These are phyloP conservation scores for Panurus biarmicus DNA, from an alignment of 2,113 vertebrate species.

Conservation along the genomic window DNA sequence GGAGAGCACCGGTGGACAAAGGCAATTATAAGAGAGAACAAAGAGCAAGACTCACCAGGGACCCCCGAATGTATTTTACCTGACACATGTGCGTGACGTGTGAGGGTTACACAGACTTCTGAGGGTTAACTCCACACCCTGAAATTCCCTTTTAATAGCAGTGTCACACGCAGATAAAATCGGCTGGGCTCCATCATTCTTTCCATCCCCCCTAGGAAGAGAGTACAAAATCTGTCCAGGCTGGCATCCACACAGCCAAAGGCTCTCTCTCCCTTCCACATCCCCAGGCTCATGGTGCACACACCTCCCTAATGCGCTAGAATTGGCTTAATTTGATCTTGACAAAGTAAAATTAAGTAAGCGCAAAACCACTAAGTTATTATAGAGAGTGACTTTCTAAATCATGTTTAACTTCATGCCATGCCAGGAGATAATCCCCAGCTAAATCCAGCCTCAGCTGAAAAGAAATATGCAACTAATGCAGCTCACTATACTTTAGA, in stretches of 20 bases:
- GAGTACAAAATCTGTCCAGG: neutral
- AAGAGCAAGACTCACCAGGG: neutral
- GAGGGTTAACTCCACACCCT: slow-evolving; percentile 45
- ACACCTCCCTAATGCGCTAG: slow-evolving; percentile 6
- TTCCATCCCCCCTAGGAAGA: neutral
- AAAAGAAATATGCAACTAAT: neutral
- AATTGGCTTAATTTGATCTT: slow-evolving; percentile 25
- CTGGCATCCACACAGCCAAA: neutral
- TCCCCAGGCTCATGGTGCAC: neutral
- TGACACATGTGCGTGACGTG: accelerated
- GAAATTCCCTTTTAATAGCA: slow-evolving; percentile 20
- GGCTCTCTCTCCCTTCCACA: neutral
- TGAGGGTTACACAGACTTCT: neutral
- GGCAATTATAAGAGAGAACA: neutral
- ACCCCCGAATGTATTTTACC: neutral
- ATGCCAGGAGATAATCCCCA: slow-evolving; percentile 10
- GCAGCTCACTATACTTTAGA: neutral
- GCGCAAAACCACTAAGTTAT: neutral
- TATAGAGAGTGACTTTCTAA: neutral
- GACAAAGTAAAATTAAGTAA: slow-evolving; percentile 36
- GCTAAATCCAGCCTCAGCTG: neutral
- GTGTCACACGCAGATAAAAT: neutral
- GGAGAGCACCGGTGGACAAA: neutral
- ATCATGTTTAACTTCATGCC: neutral
- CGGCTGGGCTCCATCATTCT: slow-evolving; percentile 11